Percentiles rank a stretch among this genome's conserved stretches.
Evolutionary conservation across 1,140 invertebrate genomes (phyloP).

Genomic region (Danaus plexippus): DNA sequence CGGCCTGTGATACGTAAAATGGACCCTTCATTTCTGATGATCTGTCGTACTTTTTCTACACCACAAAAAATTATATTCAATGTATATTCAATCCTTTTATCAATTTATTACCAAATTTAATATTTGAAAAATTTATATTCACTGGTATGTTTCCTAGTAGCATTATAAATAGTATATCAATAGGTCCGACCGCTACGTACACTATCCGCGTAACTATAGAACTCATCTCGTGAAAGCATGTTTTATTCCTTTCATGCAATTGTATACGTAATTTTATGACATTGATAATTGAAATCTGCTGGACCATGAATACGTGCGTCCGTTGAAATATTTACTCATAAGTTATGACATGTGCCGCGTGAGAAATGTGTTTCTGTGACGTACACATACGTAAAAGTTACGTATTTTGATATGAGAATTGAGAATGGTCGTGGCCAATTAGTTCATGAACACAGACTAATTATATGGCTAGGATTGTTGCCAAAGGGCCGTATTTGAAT

Average conservation of each 20-base stretch:
- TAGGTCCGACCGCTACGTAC: background rate
- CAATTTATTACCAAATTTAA: no score
- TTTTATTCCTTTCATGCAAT: slow-evolving; percentile 23
- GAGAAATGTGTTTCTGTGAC: slow-evolving; percentile 7
- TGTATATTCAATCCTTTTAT: background rate
- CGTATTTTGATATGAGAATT: slow-evolving; percentile 8
- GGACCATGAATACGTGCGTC: slow-evolving; percentile 16
- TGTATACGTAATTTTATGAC: slow-evolving; percentile 21
- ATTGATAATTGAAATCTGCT: slow-evolving; percentile 21
- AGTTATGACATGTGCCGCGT: slow-evolving; percentile 12
- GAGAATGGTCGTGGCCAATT: slow-evolving; percentile 11
- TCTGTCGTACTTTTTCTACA: slow-evolving; percentile 11
- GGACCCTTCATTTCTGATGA: slow-evolving; percentile 30
- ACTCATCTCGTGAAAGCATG: slow-evolving; percentile 15
- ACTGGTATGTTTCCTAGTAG: no score
- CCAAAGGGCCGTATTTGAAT: no score
- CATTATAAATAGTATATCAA: background rate
- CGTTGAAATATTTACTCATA: slow-evolving; percentile 3
- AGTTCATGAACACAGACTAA: slow-evolving; percentile 4
- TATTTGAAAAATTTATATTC: no score
- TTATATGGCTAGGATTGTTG: no score
- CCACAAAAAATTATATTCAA: slow-evolving; percentile 1
- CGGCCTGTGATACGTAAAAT: slow-evolving; percentile 27
- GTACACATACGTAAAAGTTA: slow-evolving; percentile 5
- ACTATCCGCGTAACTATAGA: slow-evolving; percentile 13